Conservation (phyloP, 2,888 invertebrate species). For the Xestia sexstrigata region DNA sequence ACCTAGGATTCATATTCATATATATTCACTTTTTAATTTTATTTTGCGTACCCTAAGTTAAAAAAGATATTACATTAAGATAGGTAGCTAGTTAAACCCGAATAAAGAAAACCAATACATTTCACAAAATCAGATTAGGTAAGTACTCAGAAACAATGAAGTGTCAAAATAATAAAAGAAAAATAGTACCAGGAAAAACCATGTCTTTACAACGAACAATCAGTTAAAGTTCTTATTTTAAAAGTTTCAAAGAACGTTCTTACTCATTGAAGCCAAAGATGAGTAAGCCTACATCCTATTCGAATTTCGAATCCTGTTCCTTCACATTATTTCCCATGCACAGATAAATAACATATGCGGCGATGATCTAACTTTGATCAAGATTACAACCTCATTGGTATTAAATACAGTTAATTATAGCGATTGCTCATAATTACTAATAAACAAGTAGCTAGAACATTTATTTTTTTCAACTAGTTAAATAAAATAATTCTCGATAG, state of each 20-base stretch:
- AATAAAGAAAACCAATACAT: constrained; percentile 20
- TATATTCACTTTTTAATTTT: no score
- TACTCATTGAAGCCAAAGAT: constrained; percentile 73
- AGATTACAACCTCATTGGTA: constrained; percentile 76
- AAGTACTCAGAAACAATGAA: constrained; percentile 24
- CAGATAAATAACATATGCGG: constrained; percentile 66
- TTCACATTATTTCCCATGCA: constrained; percentile 75
- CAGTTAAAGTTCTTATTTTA: constrained; percentile 31
- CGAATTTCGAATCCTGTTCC: constrained; percentile 74
- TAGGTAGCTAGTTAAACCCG: background rate
- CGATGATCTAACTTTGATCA: constrained; percentile 78
- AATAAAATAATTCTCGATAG: constrained; percentile 52
- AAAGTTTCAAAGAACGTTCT: constrained; percentile 58
- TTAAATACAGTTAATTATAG: constrained; percentile 77
- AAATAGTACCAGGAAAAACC: constrained; percentile 33
- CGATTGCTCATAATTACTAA: constrained; percentile 73
- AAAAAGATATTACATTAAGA: no score
- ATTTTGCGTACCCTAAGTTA: no score
- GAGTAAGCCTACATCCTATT: constrained; percentile 77
- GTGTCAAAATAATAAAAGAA: constrained; percentile 15
- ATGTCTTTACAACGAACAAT: constrained; percentile 16
- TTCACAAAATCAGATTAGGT: constrained; percentile 19
- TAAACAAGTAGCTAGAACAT: constrained; percentile 62
- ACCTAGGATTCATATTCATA: no score
- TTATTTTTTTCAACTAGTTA: constrained; percentile 50